phyloP scores from a whole-genome alignment of 2,888 invertebrate genomes.

The Cybosia mesomella region DNA sequence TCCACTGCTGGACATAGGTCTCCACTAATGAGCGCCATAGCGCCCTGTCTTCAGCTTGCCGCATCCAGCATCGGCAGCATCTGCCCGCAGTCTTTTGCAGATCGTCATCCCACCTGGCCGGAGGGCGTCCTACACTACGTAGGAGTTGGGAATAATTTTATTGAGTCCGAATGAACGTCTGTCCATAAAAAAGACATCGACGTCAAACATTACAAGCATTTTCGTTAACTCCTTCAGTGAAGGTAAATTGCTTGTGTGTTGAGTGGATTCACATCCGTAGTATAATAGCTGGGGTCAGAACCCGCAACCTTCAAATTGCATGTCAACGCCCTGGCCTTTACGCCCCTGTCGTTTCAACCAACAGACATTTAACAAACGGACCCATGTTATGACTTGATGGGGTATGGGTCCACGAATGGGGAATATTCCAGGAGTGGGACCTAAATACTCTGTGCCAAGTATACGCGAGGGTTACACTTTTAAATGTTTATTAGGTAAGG shows the following conservation, averaged over 20 bases:
- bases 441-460: too few species aligned
- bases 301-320: not conserved
- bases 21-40: too few species aligned
- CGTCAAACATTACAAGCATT: not conserved
- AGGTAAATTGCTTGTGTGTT: not conserved
- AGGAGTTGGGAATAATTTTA: not conserved
- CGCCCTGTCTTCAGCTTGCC: too few species aligned
- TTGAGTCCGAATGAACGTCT: not conserved
- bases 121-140: too few species aligned
- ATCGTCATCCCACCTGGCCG: too few species aligned
- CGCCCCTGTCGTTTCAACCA: not conserved
- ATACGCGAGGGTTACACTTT: not conserved
- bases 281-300: not conserved
- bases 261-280: not conserved
- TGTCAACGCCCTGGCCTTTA: not conserved
- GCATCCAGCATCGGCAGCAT: too few species aligned
- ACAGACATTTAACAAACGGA: not conserved
- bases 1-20: too few species aligned
- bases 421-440: not conserved
- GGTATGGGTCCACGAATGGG: not conserved
- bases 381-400: not conserved
- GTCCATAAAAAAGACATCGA: not conserved
- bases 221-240: not conserved
- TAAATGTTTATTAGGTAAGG: not conserved
- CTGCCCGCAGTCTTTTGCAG: too few species aligned